Evolutionary conservation across 1,140 invertebrate species (phyloP), one percentile per base, ranked within the genome.

Genomic region (Aplysia californica): DNA sequence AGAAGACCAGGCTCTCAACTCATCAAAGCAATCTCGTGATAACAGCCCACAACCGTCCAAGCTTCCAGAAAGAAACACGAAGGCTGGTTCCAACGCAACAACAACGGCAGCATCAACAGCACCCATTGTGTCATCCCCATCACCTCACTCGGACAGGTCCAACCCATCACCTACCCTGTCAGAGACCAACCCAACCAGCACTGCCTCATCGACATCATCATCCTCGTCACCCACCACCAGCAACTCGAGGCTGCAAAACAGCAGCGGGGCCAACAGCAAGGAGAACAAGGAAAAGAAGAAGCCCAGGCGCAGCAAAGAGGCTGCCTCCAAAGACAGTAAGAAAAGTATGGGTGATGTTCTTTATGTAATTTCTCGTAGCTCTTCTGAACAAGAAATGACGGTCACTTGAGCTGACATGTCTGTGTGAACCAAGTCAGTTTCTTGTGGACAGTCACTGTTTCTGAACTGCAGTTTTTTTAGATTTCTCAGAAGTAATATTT

Each of bases 241-340:
- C 15, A 41, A 20, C 2, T 20, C 67, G 21, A 55, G n/a, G 2
- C n/a, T 55, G 4, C 26, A 20, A 61, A 44, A 4, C 39, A 68
- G 29, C 29, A 59, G 21, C 26, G 39, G 55, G 2, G 20, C 35
- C 31, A 18, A 18, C 2, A 39, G 29, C 31, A 75, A 67, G 29
- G 33, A 75, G 4, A 41, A 56, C 55, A 78, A 79, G 39, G 75
- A 76, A 29, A 79, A 77, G 41, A 81, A 81, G 68, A 79, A 79
- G 61, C 77, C 77, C 0, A 41, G 75, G 50, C 44, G 72, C 15
- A 72, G 61, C 58, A 77, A 79, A 64, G 77, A 79, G n/a, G 5
- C 69, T 50, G 31, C 69, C 1, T 29, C 59, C 23, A 79, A 69
- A 65, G 73, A 76, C 72, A 75, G 77, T 41, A 74, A 77, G 26